Evolutionary conservation across 1,140 invertebrate species (phyloP).

Genomic region (Drepana arcuata): DNA sequence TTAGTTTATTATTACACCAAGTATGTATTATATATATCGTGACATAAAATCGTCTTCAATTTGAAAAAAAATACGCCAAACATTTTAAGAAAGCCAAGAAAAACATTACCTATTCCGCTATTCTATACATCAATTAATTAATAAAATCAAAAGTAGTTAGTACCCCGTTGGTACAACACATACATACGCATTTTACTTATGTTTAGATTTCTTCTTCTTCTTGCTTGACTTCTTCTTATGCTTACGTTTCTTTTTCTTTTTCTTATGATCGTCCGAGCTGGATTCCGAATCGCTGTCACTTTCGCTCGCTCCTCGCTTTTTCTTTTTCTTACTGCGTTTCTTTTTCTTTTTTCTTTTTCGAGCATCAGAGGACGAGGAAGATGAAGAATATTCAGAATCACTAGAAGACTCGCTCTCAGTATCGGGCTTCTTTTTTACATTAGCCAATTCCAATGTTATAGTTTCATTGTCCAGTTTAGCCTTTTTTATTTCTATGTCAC

Average conservation of each 20-base stretch:
- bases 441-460: conserved; percentile 61
- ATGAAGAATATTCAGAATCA: conserved; percentile 51
- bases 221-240: conserved; percentile 70
- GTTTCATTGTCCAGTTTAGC: conserved; percentile 48
- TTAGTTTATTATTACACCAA: too few species aligned
- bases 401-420: conserved; percentile 57
- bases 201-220: conserved; percentile 71
- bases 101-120: too few species aligned
- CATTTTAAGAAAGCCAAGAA: too few species aligned
- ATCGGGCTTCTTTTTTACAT: conserved; percentile 65
- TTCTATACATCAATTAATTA: too few species aligned
- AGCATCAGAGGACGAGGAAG: conserved; percentile 57
- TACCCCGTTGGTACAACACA: too few species aligned
- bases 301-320: conserved; percentile 56
- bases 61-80: too few species aligned
- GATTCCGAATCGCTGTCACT: conserved; percentile 64
- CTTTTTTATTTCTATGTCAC: conserved; percentile 40
- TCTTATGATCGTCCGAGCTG: conserved; percentile 68
- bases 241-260: conserved; percentile 69
- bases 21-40: too few species aligned
- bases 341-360: conserved; percentile 64
- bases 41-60: too few species aligned
- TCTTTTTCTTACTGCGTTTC: conserved; percentile 62
- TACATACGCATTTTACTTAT: conserved; percentile 48
- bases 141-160: too few species aligned